A percentile compares a stretch with the other conserved stretches of the same genome.
Evolutionary conservation across 2,797 vertebrate species (phyloP).

Genomic region (Diplodus sargus): DNA sequence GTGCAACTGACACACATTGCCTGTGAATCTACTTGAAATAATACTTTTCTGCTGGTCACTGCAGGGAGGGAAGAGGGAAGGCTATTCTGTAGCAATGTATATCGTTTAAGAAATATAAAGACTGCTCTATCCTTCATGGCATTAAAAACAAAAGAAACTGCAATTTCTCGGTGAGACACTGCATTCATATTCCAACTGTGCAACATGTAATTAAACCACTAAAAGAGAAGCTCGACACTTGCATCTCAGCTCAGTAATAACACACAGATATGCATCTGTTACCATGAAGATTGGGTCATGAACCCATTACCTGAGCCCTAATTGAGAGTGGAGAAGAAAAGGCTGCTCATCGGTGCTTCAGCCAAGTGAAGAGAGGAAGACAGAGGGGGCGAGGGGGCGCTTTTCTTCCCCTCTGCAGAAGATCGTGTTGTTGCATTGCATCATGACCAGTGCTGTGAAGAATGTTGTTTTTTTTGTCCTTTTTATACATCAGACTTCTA

Average conservation of each 20-base stretch:
- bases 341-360: conserved; percentile 13
- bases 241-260: conserved; percentile 37
- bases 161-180: background rate
- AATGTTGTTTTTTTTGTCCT: background rate
- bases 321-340: conserved; percentile 48
- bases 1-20: conserved; percentile 6
- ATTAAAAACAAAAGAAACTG: background rate
- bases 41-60: conserved; percentile 7
- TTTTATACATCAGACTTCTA: background rate
- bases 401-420: background rate
- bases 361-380: conserved; percentile 9
- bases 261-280: conserved; percentile 25
- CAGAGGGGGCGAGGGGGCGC: background rate
- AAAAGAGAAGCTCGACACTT: conserved; percentile 10
- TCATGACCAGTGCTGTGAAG: background rate
- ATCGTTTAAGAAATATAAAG: no score
- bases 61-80: background rate
- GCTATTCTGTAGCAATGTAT: no score
- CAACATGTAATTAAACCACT: conserved; percentile 15
- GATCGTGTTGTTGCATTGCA: conserved; percentile 12
- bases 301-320: conserved; percentile 58
- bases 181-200: background rate
- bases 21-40: conserved; percentile 36
- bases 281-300: conserved; percentile 38
- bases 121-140: background rate